Evolutionary conservation across 2,888 invertebrate genomes (phyloP).

Genomic region (Caenorhabditis sulstoni): DNA sequence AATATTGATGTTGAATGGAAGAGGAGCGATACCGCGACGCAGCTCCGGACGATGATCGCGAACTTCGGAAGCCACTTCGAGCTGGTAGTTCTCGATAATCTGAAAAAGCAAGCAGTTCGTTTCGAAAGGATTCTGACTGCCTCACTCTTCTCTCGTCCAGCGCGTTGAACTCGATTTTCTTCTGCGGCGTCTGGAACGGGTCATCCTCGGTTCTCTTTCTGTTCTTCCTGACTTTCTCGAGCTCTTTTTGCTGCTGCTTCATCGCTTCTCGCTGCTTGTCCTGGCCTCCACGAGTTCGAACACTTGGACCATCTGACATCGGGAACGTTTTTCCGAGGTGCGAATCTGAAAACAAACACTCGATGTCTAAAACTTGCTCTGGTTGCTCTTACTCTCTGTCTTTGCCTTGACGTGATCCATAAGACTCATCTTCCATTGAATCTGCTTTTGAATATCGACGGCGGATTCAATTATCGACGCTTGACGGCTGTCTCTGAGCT

Average conservation of each 20-base stretch:
- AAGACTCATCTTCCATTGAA: slow-evolving; percentile 72
- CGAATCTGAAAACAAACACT: slow-evolving; percentile 5
- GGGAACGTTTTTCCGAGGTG: slow-evolving; percentile 22
- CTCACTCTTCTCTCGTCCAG: slow-evolving; percentile 65
- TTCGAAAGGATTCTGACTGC: neutral
- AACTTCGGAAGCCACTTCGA: slow-evolving; percentile 71
- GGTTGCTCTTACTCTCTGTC: slow-evolving; percentile 31
- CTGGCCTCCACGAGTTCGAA: slow-evolving; percentile 51
- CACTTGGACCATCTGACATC: slow-evolving; percentile 49
- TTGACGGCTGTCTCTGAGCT: slow-evolving; percentile 66
- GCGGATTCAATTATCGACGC: slow-evolving; percentile 71
- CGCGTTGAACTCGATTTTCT: slow-evolving; percentile 61
- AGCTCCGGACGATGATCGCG: slow-evolving; percentile 54
- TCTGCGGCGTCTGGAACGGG: slow-evolving; percentile 58
- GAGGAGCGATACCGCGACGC: slow-evolving; percentile 67
- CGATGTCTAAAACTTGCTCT: too few relatives aligned
- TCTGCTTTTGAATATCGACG: slow-evolving; percentile 74
- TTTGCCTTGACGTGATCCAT: slow-evolving; percentile 65
- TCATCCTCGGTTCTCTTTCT: slow-evolving; percentile 12
- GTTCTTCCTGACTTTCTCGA: slow-evolving; percentile 8
- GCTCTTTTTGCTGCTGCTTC: slow-evolving; percentile 41
- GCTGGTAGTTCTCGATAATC: slow-evolving; percentile 72
- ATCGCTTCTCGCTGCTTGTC: slow-evolving; percentile 37
- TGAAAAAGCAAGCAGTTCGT: slow-evolving; percentile 32
- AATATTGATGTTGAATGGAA: slow-evolving; percentile 70